Evolutionary conservation across 2,113 vertebrate genomes (phyloP), one percentile per base, ranked within the genome.

Genomic region (Sigmodon hispidus): DNA sequence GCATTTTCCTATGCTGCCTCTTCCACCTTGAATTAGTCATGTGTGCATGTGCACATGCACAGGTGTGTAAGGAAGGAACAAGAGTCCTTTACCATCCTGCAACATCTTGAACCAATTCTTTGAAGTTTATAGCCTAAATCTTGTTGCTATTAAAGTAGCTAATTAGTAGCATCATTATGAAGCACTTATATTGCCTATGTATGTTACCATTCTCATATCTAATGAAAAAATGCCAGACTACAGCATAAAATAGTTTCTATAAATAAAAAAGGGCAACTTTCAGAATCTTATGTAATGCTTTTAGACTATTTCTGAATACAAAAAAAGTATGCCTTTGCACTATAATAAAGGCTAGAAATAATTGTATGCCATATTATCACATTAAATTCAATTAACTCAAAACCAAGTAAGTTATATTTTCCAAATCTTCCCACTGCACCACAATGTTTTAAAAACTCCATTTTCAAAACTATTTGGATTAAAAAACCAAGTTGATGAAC

Each of bases 81-180:
- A 10, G 89, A 34, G 75, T 40, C 13, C 61, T 59, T 61, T 19
- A 26, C 83, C 48, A 77, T 3, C 34, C 11, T 81, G 67, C 22
- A 93, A 15, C 15, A 87, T 26, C 57, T 76, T 61, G 52, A 96
- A 80, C 26, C 40, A 95, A 48, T 92, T 57, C n/a, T 93, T 84
- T 86, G 16, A 83, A 81, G 85, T 77, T 40, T 92, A 69, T 24
- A 52, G 16, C 87, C 55, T 95, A 87, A 87, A 90, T 92, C 55
- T 52, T 57, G 26, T 40, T 89, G 11, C n/a, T 75, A 43, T 31
- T 67, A 34, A 75, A 83, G 21, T 81, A 81, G 12, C n/a, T 83
- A 69, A 84, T 67, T 67, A 67, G 59, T 48, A 67, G 45, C 57
- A 31, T n/a, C 63, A 48, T 67, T 88, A 75, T 43, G 26, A 59